Evolutionary conservation across 2,888 invertebrate genomes (phyloP).

Genomic region (Ennomos quercinarius): DNA sequence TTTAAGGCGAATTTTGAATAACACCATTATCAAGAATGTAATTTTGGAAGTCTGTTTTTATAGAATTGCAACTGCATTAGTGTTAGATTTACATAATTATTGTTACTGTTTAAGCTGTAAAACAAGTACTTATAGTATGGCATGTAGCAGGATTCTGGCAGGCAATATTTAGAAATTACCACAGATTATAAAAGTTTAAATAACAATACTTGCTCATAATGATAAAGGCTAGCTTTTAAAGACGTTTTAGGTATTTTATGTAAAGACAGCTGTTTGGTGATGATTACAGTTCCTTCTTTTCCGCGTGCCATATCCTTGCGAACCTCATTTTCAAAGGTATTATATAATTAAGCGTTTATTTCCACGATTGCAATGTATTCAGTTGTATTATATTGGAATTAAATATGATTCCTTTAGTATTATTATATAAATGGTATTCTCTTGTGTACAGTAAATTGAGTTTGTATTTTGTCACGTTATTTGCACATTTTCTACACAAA

Average conservation of each 20-base stretch:
- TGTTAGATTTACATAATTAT: no score
- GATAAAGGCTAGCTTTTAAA: no score
- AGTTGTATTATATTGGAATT: conserved; percentile 31
- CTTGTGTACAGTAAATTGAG: conserved; percentile 70
- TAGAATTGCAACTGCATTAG: no score
- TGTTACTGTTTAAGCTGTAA: no score
- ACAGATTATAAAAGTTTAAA: no score
- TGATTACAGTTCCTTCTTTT: not conserved
- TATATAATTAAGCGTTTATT: conserved; percentile 1
- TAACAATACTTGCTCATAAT: no score
- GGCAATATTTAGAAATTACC: not conserved
- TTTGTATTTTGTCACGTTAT: conserved; percentile 73
- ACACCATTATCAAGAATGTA: no score
- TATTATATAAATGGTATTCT: conserved; percentile 63
- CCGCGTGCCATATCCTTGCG: not conserved
- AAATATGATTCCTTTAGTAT: conserved; percentile 60
- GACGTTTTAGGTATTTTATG: no score
- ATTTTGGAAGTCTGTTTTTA: no score
- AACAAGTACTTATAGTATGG: conserved; percentile 3
- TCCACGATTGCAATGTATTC: conserved; percentile 12
- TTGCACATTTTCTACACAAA: conserved; percentile 82
- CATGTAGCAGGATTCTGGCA: conserved; percentile 1
- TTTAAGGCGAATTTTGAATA: not conserved
- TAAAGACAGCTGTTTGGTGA: no score
- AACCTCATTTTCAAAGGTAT: not conserved